A percentile compares a stretch with the other conserved stretches of the same genome.
Evolutionary conservation across 2,113 vertebrate genomes (phyloP).

Genomic region (Brachypteracias leptosomus): DNA sequence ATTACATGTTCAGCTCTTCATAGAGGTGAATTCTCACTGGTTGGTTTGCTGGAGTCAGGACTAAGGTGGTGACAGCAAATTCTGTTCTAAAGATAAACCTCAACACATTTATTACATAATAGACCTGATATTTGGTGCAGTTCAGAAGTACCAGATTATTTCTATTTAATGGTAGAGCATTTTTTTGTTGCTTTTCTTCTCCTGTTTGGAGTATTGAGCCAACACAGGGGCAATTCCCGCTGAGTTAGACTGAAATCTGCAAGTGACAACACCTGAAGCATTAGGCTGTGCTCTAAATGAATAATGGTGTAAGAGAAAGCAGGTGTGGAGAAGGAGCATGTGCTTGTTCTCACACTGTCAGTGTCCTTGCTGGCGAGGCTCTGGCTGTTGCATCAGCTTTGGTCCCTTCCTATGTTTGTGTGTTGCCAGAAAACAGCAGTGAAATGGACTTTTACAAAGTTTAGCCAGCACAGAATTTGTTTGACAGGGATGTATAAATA

Average conservation of each 20-base stretch:
- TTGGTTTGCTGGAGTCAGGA: neutral
- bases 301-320: neutral
- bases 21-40: neutral
- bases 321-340: neutral
- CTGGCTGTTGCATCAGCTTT: neutral
- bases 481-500: neutral
- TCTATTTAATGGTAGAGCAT: neutral
- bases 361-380: neutral
- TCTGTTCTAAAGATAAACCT: neutral
- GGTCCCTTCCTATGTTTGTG: neutral
- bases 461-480: neutral
- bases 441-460: neutral
- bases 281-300: neutral
- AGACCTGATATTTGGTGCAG: neutral
- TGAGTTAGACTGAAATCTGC: neutral
- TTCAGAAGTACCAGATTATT: neutral
- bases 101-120: neutral
- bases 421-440: neutral
- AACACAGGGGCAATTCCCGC: neutral
- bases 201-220: neutral
- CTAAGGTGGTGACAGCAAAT: neutral
- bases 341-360: neutral
- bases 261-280: neutral
- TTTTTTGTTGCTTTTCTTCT: neutral
- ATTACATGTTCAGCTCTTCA: neutral